Evolutionary conservation across 2,888 invertebrate species (phyloP).

Genomic region (Dascillus cervinus): DNA sequence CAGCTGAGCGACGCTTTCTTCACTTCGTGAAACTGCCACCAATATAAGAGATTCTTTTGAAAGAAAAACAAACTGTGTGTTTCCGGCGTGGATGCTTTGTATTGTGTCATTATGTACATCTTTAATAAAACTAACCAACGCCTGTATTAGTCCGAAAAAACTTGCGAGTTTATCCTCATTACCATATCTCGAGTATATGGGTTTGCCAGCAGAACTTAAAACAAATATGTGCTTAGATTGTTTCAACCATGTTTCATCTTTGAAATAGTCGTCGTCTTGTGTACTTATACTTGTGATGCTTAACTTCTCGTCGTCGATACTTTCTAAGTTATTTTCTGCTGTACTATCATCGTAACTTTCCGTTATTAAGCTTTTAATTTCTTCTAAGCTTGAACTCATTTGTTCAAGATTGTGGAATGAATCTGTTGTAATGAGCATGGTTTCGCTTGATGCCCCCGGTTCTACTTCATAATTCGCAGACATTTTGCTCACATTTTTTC

Average conservation of each 20-base stretch:
- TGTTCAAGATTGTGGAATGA: conserved; percentile 62
- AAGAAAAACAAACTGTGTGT: conserved; percentile 85
- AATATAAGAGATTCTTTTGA: conserved; percentile 86
- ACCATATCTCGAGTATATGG: conserved; percentile 90
- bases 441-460: conserved; percentile 56
- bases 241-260: conserved; percentile 65
- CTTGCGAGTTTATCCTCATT: conserved; percentile 92
- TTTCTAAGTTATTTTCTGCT: conserved; percentile 24
- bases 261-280: conserved; percentile 56
- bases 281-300: conserved; percentile 14
- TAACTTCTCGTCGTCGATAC: conserved; percentile 17
- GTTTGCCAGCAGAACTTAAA: conserved; percentile 92
- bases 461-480: conserved; percentile 37
- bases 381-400: conserved; percentile 57
- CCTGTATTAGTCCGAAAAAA: conserved; percentile 91
- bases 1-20: conserved; percentile 77
- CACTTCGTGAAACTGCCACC: conserved; percentile 76
- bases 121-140: conserved; percentile 84
- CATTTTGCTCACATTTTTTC: too few relatives aligned
- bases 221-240: conserved; percentile 91
- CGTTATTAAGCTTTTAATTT: conserved; percentile 48
- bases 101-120: conserved; percentile 79
- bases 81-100: conserved; percentile 75
- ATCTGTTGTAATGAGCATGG: conserved; percentile 63
- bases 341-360: conserved; percentile 28